Percentiles rank a stretch among this genome's conserved stretches.
These are phyloP conservation scores for Cephus pygmeus DNA, from an alignment of 2,888 invertebrate genomes.

Conservation along the genomic window DNA sequence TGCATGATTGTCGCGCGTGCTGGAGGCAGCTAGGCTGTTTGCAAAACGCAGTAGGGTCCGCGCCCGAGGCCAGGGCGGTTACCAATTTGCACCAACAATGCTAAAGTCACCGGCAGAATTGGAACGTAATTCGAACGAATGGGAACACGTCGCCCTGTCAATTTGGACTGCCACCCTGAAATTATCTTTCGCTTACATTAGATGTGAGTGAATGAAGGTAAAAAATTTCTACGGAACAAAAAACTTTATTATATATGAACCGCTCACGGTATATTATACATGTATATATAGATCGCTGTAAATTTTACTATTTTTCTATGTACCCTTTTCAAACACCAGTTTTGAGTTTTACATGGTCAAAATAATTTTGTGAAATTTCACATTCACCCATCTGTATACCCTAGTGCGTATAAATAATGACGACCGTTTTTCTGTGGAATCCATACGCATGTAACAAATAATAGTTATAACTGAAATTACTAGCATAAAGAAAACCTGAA, in stretches of 20 bases:
- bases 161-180: slow-evolving; percentile 60
- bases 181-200: slow-evolving; percentile 59
- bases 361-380: neutral
- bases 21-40: neutral
- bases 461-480: neutral
- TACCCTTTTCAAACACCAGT: neutral
- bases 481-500: neutral
- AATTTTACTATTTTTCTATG: neutral
- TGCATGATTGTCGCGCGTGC: slow-evolving; percentile 1
- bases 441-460: neutral
- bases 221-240: neutral
- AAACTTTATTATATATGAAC: neutral
- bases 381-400: neutral
- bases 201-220: slow-evolving; percentile 14
- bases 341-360: neutral
- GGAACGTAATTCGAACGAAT: slow-evolving; percentile 65
- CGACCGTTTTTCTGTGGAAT: neutral
- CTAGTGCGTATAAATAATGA: neutral
- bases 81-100: slow-evolving; percentile 66
- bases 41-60: slow-evolving; percentile 25
- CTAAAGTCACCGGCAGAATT: slow-evolving; percentile 65
- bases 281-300: neutral
- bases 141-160: slow-evolving; percentile 63
- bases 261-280: neutral
- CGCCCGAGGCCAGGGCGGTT: slow-evolving; percentile 59